phyloP scores from a whole-genome alignment of 2,888 invertebrate species.

The Boloria euphrosyne region DNA sequence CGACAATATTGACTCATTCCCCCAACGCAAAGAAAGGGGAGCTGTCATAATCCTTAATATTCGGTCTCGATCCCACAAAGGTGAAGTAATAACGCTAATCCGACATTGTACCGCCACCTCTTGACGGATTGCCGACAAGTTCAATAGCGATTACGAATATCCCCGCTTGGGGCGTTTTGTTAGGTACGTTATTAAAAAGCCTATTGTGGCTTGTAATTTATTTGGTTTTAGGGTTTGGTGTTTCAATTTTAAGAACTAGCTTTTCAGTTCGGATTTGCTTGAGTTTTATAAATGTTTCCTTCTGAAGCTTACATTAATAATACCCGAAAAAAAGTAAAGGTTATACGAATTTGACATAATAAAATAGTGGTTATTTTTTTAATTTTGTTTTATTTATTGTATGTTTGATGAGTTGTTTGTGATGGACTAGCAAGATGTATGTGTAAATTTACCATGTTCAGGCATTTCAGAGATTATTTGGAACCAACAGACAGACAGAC shows the following conservation, averaged over 20 bases:
- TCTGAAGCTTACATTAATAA: no score
- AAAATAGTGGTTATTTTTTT: no score
- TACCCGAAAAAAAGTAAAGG: no score
- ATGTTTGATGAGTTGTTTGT: no score
- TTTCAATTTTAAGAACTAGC: slow-evolving; percentile 35
- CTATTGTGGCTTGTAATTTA: slow-evolving; percentile 72
- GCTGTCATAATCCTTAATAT: slow-evolving; percentile 79
- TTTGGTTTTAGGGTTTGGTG: slow-evolving; percentile 54
- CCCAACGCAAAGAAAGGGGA: slow-evolving; percentile 57
- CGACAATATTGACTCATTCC: slow-evolving; percentile 25
- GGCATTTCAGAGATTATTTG: no score
- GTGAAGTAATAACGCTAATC: slow-evolving; percentile 80
- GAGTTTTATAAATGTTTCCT: no score
- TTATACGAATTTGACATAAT: no score
- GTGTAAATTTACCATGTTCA: no score
- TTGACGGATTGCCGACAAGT: slow-evolving; percentile 75
- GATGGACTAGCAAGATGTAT: no score
- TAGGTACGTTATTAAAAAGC: slow-evolving; percentile 63
- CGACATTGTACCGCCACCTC: slow-evolving; percentile 79
- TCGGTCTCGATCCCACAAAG: slow-evolving; percentile 73
- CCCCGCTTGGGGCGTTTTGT: slow-evolving; percentile 71
- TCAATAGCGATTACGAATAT: slow-evolving; percentile 69
- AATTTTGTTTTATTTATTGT: no score
- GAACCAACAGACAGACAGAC: no score
- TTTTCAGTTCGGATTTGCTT: no score